phyloP scores from a whole-genome alignment of 2,888 invertebrate species.

The Malacosoma neustria region DNA sequence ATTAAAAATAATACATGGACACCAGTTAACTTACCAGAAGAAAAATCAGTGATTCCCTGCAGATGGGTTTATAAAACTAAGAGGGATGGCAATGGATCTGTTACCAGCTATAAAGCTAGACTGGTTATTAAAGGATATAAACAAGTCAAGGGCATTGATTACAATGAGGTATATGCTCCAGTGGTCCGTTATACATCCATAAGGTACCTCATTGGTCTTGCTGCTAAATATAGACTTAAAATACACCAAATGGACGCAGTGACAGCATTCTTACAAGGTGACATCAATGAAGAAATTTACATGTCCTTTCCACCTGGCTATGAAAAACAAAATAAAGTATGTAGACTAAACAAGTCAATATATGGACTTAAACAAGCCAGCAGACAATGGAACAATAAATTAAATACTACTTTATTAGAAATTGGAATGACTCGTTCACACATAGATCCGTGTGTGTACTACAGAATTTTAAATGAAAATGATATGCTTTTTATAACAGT shows the following conservation, averaged over 20 bases:
- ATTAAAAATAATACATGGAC: conserved; percentile 7
- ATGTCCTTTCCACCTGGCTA: conserved; percentile 5
- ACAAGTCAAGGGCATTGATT: conserved; percentile 8
- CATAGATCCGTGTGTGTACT: conserved; percentile 20
- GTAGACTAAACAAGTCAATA: conserved; percentile 6
- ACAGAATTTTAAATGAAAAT: conserved; percentile 8
- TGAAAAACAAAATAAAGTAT: conserved; percentile 6
- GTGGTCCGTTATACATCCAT: no score
- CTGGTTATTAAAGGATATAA: conserved; percentile 13
- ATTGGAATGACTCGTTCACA: conserved; percentile 16
- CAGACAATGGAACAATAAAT: conserved; percentile 15
- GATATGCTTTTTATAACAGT: conserved; percentile 15
- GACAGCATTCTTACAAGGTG: conserved; percentile 10
- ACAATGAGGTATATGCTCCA: no score
- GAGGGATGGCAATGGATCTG: conserved; percentile 7
- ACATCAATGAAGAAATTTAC: conserved; percentile 8
- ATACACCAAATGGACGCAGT: conserved; percentile 17
- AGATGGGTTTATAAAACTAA: conserved; percentile 8
- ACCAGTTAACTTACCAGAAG: conserved; percentile 6
- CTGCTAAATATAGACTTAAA: conserved; percentile 11
- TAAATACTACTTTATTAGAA: conserved; percentile 10
- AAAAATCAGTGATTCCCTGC: conserved; percentile 5
- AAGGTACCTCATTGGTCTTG: conserved; percentile 11
- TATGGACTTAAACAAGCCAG: conserved; percentile 11
- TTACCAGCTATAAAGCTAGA: conserved; percentile 11